Base-by-base conservation (phyloP, 92 coral and sea anemone genomes). In the Scolanthus callimorphus region DNA sequence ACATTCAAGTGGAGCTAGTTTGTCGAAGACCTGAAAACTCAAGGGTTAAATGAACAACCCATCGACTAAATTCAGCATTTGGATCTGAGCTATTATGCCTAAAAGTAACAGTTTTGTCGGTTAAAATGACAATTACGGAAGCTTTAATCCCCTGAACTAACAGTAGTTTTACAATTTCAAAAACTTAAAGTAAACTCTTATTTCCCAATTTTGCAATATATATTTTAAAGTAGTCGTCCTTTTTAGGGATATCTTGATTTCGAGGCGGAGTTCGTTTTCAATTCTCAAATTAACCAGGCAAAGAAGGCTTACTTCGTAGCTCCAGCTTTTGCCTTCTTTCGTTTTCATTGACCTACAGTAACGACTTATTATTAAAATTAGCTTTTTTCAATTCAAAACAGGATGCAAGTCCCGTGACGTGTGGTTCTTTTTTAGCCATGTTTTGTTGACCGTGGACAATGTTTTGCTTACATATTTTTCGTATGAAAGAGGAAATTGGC, bases 401-500 rank as follows among this genome's bases (percentile, higher is more conserved):
- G 71, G 10, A 31, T n/a, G 11, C 17, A 2, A 29, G 29, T 47
- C 48, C 49, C 24, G 37, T 66, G 29, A 31, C 49, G 25, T 51
- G 11, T 29, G 21, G 29, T 17, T n/a, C 39, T 56, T 4, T 34
- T 59, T 34, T 51, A 59, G 2, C 13, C 4, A 39, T 15, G 17
- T 37, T 66, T 37, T 66, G 27, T 66, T 66, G 60, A 66, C 73
- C 61, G 62, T 66, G 51, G 54, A 51, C 54, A 38, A 38, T 17
- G 3, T 28, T 66, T 66, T 66, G 62, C 54, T 66, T 41, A 3
- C 28, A 44, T 65, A 21, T 66, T 21, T 66, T 29, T 66, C 43
- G n/a, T 49, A 53, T 15, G 62, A 39, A 25, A 54, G 61, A 62
- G 73, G 73, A 66, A 66, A 66, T 66, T 66, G 57, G 54, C 44